phyloP scores from a whole-genome alignment of 1,140 invertebrate genomes.

The Lanistes nyassanus region DNA sequence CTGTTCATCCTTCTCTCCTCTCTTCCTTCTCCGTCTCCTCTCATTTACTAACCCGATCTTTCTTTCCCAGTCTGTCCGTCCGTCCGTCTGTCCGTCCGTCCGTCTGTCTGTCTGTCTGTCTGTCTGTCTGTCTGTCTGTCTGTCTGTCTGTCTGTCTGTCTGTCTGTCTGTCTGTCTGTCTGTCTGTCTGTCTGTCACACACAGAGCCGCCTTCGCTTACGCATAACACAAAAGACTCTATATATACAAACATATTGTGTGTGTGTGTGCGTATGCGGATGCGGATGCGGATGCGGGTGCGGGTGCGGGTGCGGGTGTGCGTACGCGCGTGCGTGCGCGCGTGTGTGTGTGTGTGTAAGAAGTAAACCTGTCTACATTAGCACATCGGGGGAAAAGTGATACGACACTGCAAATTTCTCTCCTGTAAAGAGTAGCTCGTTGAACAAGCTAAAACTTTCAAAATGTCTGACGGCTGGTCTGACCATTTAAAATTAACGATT shows the following conservation, averaged over 20 bases:
- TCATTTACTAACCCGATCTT: not conserved
- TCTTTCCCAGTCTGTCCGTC: conserved; percentile 4
- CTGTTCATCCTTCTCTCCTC: conserved; percentile 1
- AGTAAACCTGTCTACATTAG: not conserved
- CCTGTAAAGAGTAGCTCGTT: not conserved
- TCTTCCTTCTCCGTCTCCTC: not conserved
- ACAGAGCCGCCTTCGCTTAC: not conserved
- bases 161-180: conserved; percentile 9
- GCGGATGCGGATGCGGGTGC: not conserved
- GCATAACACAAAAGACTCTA: not conserved
- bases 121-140: not conserved
- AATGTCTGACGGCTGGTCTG: not conserved
- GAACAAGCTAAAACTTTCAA: not conserved
- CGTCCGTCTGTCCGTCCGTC: too few species aligned
- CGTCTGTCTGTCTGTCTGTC: too few species aligned
- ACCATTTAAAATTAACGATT: not conserved
- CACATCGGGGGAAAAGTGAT: not conserved
- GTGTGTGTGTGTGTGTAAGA: conserved; percentile 12
- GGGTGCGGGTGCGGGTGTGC: not conserved
- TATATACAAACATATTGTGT: not conserved
- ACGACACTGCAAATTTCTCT: not conserved
- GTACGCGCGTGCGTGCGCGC: not conserved
- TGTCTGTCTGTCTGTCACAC: not conserved
- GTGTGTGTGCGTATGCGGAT: not conserved
- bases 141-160: not conserved